Conservation (phyloP, 2,888 invertebrate species). For the Copidosoma aretas region DNA sequence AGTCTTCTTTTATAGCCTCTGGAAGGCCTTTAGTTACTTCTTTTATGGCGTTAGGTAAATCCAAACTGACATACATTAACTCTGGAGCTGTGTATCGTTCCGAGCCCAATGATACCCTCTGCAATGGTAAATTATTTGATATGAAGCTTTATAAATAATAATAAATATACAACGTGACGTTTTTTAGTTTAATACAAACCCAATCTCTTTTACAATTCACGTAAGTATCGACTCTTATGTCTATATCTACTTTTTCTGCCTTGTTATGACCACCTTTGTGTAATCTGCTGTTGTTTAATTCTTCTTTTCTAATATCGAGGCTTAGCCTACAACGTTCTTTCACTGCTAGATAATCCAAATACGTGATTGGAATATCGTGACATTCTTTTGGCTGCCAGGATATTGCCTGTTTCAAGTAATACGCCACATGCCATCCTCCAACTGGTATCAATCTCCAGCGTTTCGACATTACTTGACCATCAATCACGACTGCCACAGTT, state of each 20-base stretch:
- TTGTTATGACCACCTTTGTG: conserved; percentile 44
- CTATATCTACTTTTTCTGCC: conserved; percentile 54
- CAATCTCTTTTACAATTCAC: conserved; percentile 57
- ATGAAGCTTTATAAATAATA: not conserved
- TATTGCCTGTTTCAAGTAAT: conserved; percentile 60
- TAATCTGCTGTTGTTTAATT: conserved; percentile 45
- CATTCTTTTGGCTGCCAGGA: conserved; percentile 60
- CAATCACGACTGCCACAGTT: conserved; percentile 61
- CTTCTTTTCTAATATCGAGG: conserved; percentile 59
- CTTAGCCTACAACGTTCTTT: conserved; percentile 60
- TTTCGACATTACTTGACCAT: conserved; percentile 59
- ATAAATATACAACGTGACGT: not conserved
- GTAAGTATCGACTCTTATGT: conserved; percentile 57
- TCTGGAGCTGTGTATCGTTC: conserved; percentile 62
- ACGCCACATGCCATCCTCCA: conserved; percentile 63
- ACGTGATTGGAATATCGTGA: conserved; percentile 60
- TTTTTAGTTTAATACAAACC: conserved; percentile 46
- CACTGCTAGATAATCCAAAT: conserved; percentile 59
- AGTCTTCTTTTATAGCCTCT: conserved; percentile 56
- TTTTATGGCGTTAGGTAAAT: conserved; percentile 60
- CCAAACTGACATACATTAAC: conserved; percentile 61
- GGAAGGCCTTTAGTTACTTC: conserved; percentile 58
- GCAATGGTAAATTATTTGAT: conserved; percentile 34
- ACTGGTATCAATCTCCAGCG: conserved; percentile 59
- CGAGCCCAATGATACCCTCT: conserved; percentile 60